Base-by-base conservation (phyloP, 2,888 invertebrate genomes). In the Dolichopus griseipennis region DNA sequence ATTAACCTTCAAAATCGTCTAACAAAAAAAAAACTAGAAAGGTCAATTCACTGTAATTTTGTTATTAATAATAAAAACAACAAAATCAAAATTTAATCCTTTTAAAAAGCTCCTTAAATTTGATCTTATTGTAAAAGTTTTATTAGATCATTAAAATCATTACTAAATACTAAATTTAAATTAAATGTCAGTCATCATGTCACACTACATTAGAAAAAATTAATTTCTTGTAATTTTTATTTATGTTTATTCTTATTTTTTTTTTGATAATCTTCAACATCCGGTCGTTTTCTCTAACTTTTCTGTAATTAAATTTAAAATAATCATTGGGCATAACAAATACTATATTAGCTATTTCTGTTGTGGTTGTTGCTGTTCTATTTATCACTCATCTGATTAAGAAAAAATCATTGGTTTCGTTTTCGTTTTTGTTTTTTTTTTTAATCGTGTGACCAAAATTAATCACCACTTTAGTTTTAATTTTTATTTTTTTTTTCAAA, bases 171-270 rank as follows among this genome's bases (percentile, higher is more conserved):
- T 18, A 52, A 52, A 52, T 52, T 52, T 18, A 52, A 52, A 52
- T 52, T 52, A 52, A 52, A 52, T 52, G 52, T 52, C 52, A 52
- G 52, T 52, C 52, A 52, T 52, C 52, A 52, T 52, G 52, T 52
- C 52, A 52, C 52, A 52, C 18, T 52, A 52, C 52, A 52, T 52
- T 52, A 52, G n/a, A 52, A 15, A 52, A 15, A 1, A 12, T 52
- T 52, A 52, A 18, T 52, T 52, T n/a, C n/a, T 43, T 52, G 6
- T 52, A 18, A 18, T 15, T 52, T n/a, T n/a, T 52, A 4, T 18
- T 18, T 3, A n/a, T n/a, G n/a, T 43, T 43, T n/a, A n/a, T 43
- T 43, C 3, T 43, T 9, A 15, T n/a, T n/a, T 52, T 18, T 18
- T 18, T 6, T 5, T 37, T 37, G 37, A 2, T 37, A 4, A 52